Conservation (phyloP, 2,797 vertebrate genomes). For the Neostethus bicornis region DNA sequence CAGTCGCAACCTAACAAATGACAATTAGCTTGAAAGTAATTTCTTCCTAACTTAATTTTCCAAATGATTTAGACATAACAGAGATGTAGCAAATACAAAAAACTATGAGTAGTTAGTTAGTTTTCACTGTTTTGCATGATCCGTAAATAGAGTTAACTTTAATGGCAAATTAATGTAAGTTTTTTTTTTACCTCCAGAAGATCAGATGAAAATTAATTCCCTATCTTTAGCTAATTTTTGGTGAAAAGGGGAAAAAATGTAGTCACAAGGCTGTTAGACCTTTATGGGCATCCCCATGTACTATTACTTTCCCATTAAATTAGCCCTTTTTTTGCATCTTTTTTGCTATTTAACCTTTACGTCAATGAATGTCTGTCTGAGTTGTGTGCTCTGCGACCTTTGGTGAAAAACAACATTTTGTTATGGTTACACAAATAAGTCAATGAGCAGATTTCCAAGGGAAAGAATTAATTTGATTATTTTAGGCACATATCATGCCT, state of each 20-base stretch:
- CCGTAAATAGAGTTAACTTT: no score
- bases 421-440: slow-evolving; percentile 81
- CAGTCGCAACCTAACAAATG: no score
- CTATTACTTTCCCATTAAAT: slow-evolving; percentile 45
- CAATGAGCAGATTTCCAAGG: slow-evolving; percentile 69
- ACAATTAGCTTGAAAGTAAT: no score
- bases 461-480: slow-evolving; percentile 83
- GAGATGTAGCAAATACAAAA: no score
- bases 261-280: slow-evolving; percentile 64
- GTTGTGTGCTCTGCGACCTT: slow-evolving; percentile 59
- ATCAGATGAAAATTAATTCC: slow-evolving; percentile 51
- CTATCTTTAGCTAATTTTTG: slow-evolving; percentile 60
- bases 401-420: slow-evolving; percentile 79
- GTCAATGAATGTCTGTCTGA: slow-evolving; percentile 59
- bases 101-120: no score
- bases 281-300: slow-evolving; percentile 25
- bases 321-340: slow-evolving; percentile 29
- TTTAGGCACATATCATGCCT: slow-evolving; percentile 81
- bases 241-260: slow-evolving; percentile 33
- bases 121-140: no score
- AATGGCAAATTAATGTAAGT: no score
- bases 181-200: slow-evolving; percentile 23
- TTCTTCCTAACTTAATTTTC: no score
- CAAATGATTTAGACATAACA: no score
- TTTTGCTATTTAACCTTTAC: slow-evolving; percentile 30